These are phyloP conservation scores for Drosophila birchii DNA, from an alignment of 2,888 invertebrate species.

Conservation along the genomic window DNA sequence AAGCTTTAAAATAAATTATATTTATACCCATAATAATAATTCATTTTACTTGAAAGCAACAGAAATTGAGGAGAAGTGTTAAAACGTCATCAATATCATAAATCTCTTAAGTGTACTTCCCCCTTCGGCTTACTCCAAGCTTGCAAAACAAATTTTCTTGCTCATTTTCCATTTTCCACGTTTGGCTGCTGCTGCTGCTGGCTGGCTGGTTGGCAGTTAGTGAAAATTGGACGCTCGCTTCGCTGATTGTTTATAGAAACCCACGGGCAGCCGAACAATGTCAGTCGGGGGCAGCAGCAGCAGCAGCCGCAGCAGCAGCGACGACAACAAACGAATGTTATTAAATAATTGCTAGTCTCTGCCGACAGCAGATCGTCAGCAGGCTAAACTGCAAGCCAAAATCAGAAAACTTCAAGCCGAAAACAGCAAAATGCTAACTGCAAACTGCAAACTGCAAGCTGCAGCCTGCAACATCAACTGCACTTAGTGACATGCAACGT, in stretches of 20 bases:
- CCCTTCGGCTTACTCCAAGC: not conserved
- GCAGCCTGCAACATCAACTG: conserved; percentile 49
- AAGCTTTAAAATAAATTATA: not conserved
- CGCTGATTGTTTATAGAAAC: conserved; percentile 77
- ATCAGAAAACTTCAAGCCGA: not conserved
- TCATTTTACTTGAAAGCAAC: not conserved
- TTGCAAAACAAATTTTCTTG: conserved; percentile 14
- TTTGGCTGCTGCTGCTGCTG: conserved; percentile 19
- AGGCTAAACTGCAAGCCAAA: conserved; percentile 19
- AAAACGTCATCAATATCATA: too few species aligned
- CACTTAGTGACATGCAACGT: conserved; percentile 76
- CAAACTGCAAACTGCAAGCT: not conserved
- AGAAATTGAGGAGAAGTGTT: not conserved
- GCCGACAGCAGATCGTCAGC: conserved; percentile 49
- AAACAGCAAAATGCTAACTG: not conserved
- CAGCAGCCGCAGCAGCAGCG: too few species aligned
- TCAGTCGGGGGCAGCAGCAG: conserved; percentile 44
- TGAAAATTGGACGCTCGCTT: conserved; percentile 74
- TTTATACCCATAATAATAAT: not conserved
- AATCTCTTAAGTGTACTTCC: not conserved
- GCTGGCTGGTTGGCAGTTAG: conserved; percentile 65
- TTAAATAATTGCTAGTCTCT: conserved; percentile 76
- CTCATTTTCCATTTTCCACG: conserved; percentile 38
- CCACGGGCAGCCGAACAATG: conserved; percentile 63
- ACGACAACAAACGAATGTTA: conserved; percentile 57